phyloP scores from a whole-genome alignment of 2,888 invertebrate species.

The Strigamia crassipes region DNA sequence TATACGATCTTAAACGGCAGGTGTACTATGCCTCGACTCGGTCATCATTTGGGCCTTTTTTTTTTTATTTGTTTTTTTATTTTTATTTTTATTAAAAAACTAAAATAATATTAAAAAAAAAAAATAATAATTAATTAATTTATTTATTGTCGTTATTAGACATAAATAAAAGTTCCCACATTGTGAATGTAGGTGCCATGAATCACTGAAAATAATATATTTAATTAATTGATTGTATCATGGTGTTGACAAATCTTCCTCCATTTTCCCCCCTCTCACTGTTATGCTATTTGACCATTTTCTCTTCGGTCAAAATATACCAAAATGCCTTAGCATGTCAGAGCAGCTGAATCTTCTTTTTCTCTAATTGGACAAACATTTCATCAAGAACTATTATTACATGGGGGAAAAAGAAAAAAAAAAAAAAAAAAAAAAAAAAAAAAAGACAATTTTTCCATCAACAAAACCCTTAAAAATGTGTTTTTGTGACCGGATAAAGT shows the following conservation, averaged over 20 bases:
- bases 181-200: conserved; percentile 34
- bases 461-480: neutral
- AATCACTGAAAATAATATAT: conserved; percentile 26
- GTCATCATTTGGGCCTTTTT: neutral
- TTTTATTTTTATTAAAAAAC: conserved; percentile 22
- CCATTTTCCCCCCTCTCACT: conserved; percentile 20
- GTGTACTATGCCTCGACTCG: neutral
- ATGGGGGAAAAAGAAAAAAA: neutral
- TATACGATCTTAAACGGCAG: conserved; percentile 14
- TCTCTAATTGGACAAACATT: conserved; percentile 39
- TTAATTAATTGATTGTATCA: neutral
- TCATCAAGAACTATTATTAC: neutral
- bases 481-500: neutral
- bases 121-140: neutral
- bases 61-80: neutral
- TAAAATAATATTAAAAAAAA: neutral
- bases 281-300: conserved; percentile 7
- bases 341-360: conserved; percentile 38
- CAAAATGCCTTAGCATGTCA: conserved; percentile 38
- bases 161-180: conserved; percentile 5
- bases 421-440: neutral
- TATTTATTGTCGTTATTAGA: conserved; percentile 8
- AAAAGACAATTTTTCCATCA: neutral
- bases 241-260: conserved; percentile 32
- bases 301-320: conserved; percentile 37